A percentile compares a stretch with the other conserved stretches of the same genome.
Evolutionary conservation across 2,888 invertebrate species (phyloP).

Genomic region (Leucania comma): DNA sequence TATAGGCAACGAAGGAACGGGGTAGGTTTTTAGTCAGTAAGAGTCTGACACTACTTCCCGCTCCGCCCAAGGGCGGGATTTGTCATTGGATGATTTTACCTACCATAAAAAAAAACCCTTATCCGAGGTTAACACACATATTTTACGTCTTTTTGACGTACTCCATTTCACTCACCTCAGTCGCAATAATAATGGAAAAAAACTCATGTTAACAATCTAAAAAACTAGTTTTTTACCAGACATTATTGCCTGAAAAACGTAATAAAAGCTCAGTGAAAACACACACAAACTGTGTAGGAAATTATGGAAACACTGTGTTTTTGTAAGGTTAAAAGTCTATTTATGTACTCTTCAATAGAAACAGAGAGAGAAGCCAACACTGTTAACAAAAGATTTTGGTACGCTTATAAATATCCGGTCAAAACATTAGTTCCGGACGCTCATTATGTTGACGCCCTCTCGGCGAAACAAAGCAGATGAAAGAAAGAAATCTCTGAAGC

Average conservation of each 20-base stretch:
- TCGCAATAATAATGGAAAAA: neutral
- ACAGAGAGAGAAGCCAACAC: slow-evolving; percentile 64
- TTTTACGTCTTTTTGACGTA: neutral
- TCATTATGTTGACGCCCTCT: slow-evolving; percentile 81
- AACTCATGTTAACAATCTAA: neutral
- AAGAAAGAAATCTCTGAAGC: slow-evolving; percentile 80
- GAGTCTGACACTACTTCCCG: too few species aligned
- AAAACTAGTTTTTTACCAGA: neutral
- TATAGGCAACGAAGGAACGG: too few species aligned
- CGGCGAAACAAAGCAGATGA: slow-evolving; percentile 81
- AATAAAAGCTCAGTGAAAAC: slow-evolving; percentile 6
- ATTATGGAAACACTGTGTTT: slow-evolving; percentile 28
- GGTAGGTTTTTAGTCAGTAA: too few species aligned
- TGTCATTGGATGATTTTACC: too few species aligned
- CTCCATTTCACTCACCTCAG: neutral
- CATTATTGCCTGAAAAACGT: neutral
- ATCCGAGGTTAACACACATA: neutral
- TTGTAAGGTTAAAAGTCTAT: slow-evolving; percentile 51
- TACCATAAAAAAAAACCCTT: too few species aligned
- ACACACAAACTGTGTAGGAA: slow-evolving; percentile 20
- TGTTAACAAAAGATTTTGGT: slow-evolving; percentile 69
- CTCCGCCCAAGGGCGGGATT: too few species aligned
- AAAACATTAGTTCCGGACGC: slow-evolving; percentile 77
- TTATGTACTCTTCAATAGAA: slow-evolving; percentile 56
- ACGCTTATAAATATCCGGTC: slow-evolving; percentile 80